phyloP scores from a whole-genome alignment of 2,797 vertebrate species.

The Allobates femoralis region DNA sequence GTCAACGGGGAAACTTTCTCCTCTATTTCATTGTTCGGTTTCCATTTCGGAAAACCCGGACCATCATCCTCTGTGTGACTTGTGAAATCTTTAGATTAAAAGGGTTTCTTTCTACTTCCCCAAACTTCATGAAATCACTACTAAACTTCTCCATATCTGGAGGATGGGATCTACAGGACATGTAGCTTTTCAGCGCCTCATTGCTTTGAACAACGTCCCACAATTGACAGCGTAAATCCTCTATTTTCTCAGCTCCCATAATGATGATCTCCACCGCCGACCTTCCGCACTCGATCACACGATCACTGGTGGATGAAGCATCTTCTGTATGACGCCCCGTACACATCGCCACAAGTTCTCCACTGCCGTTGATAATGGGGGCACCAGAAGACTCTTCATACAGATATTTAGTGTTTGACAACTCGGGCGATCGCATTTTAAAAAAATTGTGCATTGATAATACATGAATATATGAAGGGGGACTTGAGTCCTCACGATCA shows the following conservation, averaged over 20 bases:
- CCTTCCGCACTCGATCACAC: background rate
- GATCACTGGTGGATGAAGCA: background rate
- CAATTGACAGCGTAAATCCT: background rate
- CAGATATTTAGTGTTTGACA: background rate
- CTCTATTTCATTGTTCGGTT: too few relatives aligned
- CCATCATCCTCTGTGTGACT: background rate
- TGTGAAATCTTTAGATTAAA: background rate
- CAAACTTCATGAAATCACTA: background rate
- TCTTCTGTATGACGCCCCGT: background rate
- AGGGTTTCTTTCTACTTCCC: background rate
- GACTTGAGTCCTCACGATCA: background rate
- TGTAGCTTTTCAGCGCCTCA: background rate
- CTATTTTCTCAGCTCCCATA: background rate
- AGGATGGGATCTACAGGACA: background rate
- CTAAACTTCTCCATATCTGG: background rate
- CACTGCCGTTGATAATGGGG: background rate
- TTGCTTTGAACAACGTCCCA: background rate
- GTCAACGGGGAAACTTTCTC: background rate
- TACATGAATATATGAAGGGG: background rate
- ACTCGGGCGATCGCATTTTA: background rate
- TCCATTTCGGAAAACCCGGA: background rate
- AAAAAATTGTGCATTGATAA: background rate
- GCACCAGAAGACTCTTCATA: background rate
- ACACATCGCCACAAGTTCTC: background rate
- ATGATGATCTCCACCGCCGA: background rate